These are phyloP conservation scores for Pseudomyrmex pallidus DNA, from an alignment of 1,140 invertebrate genomes.

Conservation along the genomic window DNA sequence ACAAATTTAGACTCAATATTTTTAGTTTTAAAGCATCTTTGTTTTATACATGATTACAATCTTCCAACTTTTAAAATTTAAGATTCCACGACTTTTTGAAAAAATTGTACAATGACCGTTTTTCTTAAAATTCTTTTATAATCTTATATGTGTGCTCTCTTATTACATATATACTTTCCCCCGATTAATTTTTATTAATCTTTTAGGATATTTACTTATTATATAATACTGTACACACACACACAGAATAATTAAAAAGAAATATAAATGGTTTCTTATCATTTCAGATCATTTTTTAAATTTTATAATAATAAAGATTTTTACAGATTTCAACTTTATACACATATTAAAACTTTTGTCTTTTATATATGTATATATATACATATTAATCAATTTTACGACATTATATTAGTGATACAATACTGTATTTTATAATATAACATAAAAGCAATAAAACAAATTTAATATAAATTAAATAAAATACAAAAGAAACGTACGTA, in stretches of 20 bases:
- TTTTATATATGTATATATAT: slow-evolving; percentile 18
- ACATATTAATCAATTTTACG: slow-evolving; percentile 12
- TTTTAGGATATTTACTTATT: slow-evolving; percentile 30
- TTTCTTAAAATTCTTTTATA: neutral
- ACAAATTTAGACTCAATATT: too few relatives aligned
- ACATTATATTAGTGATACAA: slow-evolving; percentile 31
- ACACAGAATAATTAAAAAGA: slow-evolving; percentile 2
- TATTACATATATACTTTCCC: neutral
- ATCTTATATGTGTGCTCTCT: neutral
- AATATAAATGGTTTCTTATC: slow-evolving; percentile 15
- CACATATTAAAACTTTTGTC: neutral
- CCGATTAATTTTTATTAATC: slow-evolving; percentile 1
- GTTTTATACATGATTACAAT: too few relatives aligned
- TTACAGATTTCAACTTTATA: slow-evolving; percentile 3
- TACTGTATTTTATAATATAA: slow-evolving; percentile 26
- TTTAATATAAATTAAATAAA: slow-evolving; percentile 38
- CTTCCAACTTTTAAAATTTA: too few relatives aligned
- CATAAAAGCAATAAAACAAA: slow-evolving; percentile 20
- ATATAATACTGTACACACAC: slow-evolving; percentile 17
- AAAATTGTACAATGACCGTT: too few relatives aligned
- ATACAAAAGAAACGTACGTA: slow-evolving; percentile 5
- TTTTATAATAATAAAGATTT: neutral
- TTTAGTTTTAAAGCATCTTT: too few relatives aligned
- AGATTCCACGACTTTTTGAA: too few relatives aligned
- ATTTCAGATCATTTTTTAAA: slow-evolving; percentile 10